Evolutionary conservation across 2,113 vertebrate genomes (phyloP), one percentile per base, ranked within the genome.

Genomic region (Aleadryas rufinucha): DNA sequence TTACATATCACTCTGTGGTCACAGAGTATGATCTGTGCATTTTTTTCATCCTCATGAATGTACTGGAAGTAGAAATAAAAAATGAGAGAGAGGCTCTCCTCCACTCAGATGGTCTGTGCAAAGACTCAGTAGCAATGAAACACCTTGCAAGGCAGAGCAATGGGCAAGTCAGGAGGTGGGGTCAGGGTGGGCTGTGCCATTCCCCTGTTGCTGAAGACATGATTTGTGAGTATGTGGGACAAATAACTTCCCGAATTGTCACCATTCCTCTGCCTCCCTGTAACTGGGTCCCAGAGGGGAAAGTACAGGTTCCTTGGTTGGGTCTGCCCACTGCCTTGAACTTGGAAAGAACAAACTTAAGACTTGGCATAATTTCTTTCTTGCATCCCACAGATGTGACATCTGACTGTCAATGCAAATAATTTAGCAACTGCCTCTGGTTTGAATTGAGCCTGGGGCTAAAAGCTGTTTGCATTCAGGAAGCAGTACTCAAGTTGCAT

Each of bases 391-490:
- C 77, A 80, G 49, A 85, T 61, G n/a, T 71, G 59, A 85, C 37
- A 63, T 79, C 60, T 87, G 53, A 69, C 81, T 50, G 33, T 79
- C 61, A 76, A 20, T 64, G 61, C 77, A 85, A 63, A 53, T 76
- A 64, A 53, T 89, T 79, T 80, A 79, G 37, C 60, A 56, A 21
- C 42, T 77, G 16, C 30, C 66, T 93, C 70, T 72, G 61, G 6
- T 77, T 94, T 70, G 78, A 90, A 54, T 50, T 0, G 4, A 82
- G 50, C 57, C 49, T 64, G 44, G 16, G 44, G 44, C 53, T 74
- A 49, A 60, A 93, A 94, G 35, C 69, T 72, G 41, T 92, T 96
- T 87, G 49, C 28, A 16, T 72, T 91, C 57, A 53, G 70, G 3
- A 6, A 87, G 65, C 20, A 35, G 22, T 72, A 44, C 0, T 2